Conservation (phyloP, 2,888 invertebrate species). For the Rhogogaster chlorosoma region DNA sequence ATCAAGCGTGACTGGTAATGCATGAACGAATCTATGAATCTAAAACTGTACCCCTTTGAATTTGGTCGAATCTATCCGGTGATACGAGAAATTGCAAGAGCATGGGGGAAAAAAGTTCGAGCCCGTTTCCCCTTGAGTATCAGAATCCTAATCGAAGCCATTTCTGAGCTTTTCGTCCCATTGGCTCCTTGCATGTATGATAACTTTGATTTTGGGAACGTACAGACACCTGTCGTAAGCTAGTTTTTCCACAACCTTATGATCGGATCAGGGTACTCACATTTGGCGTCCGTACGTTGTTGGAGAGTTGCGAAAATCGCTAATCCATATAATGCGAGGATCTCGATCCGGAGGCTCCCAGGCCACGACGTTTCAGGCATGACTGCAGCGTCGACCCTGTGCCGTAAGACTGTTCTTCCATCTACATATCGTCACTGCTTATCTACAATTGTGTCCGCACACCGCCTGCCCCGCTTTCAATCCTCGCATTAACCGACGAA, state of each 20-base stretch:
- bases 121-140: not conserved
- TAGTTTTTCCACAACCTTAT: not conserved
- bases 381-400: slow-evolving; percentile 46
- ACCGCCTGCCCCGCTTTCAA: not conserved
- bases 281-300: slow-evolving; percentile 17
- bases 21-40: not conserved
- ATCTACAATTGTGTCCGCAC: slow-evolving; percentile 7
- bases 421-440: slow-evolving; percentile 29
- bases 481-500: not conserved
- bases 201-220: not conserved
- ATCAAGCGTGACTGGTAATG: not conserved
- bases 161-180: not conserved
- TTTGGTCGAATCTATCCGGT: not conserved
- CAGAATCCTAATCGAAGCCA: not conserved
- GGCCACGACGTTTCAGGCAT: slow-evolving; percentile 14
- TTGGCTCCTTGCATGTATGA: not conserved
- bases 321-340: slow-evolving; percentile 30
- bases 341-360: not conserved
- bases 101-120: not conserved
- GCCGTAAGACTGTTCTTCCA: slow-evolving; percentile 33
- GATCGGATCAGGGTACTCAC: slow-evolving; percentile 7
- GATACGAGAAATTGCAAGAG: not conserved
- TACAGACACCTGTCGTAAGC: not conserved
- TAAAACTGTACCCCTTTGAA: not conserved
- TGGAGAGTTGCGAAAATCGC: slow-evolving; percentile 1